Base-by-base conservation (phyloP, 2,113 vertebrate genomes). In the Seriola rivoliana region DNA sequence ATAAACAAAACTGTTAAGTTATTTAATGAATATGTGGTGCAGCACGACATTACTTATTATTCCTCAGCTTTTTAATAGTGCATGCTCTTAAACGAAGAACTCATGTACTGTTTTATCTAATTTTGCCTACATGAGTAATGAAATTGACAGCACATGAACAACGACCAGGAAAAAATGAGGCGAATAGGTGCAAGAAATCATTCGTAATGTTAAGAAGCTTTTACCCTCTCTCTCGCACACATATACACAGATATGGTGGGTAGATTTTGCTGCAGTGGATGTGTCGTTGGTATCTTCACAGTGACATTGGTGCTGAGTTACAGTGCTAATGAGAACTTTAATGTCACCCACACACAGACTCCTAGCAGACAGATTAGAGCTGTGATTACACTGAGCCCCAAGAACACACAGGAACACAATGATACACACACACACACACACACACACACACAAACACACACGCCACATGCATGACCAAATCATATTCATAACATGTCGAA, bases 261-360 rank as follows among this genome's bases (percentile, higher is more conserved):
- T 71, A 79, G 85, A 79, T 73, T 88, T 75, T 82, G 71, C 75
- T 89, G 80, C 84, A 74, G 89, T 87, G 65, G 81, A 91, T 88
- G 90, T 89, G 85, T 90, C 25, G 64, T 52, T 87, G 87, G 90
- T 91, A 90, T 89, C 90, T 93, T 93, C 92, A 81, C 89, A 89
- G 86, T 88, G 85, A 92, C 92, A 88, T 74, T 89, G 89, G 89
- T 92, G 89, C 91, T 89, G 92, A 93, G 89, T 91, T 94, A 82
- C 90, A 84, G 88, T 87, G 93, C 89, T 93, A 94, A 94, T 94
- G 92, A 94, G 89, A 93, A 91, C 93, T 93, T 92, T 88, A 93
- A 91, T 93, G 90, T 94, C 92, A 94, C 89, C 90, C 91, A 93
- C 91, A 92, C 89, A 91, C 79, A 89, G 90, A 90, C 79, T 91